phyloP scores from a whole-genome alignment of 1,140 invertebrate species.

The Colletes latitarsis region DNA sequence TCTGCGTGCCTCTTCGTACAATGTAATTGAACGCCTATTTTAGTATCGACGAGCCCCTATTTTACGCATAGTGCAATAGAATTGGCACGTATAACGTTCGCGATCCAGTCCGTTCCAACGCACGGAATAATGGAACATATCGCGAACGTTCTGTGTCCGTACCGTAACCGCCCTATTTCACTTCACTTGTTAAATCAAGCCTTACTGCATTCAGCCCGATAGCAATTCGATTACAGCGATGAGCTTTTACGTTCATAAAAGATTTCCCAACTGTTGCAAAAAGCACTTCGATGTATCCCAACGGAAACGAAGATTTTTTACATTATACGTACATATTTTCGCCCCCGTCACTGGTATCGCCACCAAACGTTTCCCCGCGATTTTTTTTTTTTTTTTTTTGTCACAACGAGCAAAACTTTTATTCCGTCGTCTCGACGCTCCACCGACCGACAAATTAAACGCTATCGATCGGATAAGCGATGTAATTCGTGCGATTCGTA shows the following conservation, averaged over 20 bases:
- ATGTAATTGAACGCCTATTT: neutral
- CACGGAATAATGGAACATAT: neutral
- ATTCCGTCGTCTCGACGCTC: neutral
- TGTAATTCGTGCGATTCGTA: too few species aligned
- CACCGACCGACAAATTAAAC: neutral
- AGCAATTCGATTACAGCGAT: neutral
- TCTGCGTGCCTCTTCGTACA: too few species aligned
- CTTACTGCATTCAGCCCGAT: neutral
- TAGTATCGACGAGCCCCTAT: neutral
- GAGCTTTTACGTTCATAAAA: neutral
- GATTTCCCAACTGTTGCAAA: neutral
- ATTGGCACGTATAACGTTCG: neutral
- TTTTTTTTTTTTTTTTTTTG: too few species aligned
- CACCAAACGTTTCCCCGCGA: neutral
- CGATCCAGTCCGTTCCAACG: neutral
- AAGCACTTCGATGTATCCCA: neutral
- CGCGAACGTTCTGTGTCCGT: neutral
- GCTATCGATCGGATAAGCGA: too few species aligned
- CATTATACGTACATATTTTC: neutral
- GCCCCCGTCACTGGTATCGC: neutral
- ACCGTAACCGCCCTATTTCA: constrained; percentile 1
- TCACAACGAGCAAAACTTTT: neutral
- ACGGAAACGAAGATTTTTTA: neutral
- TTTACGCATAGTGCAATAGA: neutral
- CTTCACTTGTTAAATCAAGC: constrained; percentile 3